A percentile compares a stretch with the other conserved stretches of the same genome.
These are phyloP conservation scores for Pollenia labialis DNA, from an alignment of 2,888 invertebrate genomes.

Conservation along the genomic window DNA sequence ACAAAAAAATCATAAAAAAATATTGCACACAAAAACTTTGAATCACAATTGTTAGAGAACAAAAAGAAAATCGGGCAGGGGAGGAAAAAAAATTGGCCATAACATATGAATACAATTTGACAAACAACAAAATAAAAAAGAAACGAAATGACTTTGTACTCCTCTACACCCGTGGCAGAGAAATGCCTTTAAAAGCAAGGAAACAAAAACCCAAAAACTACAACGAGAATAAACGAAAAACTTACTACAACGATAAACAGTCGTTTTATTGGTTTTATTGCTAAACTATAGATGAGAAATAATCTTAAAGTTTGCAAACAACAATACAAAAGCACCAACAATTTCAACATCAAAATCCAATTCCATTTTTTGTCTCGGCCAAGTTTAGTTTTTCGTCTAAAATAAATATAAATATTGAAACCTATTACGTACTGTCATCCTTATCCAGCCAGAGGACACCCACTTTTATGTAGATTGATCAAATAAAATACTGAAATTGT, in stretches of 20 bases:
- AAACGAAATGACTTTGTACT: slow-evolving; percentile 2
- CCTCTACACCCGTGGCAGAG: background rate
- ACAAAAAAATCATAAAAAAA: slow-evolving; percentile 21
- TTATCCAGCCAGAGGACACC: background rate
- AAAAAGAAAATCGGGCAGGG: slow-evolving; percentile 15
- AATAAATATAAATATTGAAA: slow-evolving; percentile 50
- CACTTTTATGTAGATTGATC: slow-evolving; percentile 34
- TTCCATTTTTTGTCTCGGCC: background rate
- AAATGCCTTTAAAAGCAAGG: background rate
- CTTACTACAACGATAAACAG: slow-evolving; percentile 45
- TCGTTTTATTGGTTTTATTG: slow-evolving; percentile 59
- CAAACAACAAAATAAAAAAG: background rate
- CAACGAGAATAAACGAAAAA: slow-evolving; percentile 18
- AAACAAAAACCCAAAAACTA: background rate
- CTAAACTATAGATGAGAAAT: slow-evolving; percentile 48
- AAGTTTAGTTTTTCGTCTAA: slow-evolving; percentile 8
- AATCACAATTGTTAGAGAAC: slow-evolving; percentile 29
- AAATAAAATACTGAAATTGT: slow-evolving; percentile 22
- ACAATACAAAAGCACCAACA: background rate
- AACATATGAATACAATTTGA: slow-evolving; percentile 50
- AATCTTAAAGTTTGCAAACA: slow-evolving; percentile 51
- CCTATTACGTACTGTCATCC: background rate
- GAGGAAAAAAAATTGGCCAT: background rate
- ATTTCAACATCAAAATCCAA: background rate
- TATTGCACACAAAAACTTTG: slow-evolving; percentile 26